phyloP scores from a whole-genome alignment of 2,888 invertebrate genomes.

The Sycophila texana region DNA sequence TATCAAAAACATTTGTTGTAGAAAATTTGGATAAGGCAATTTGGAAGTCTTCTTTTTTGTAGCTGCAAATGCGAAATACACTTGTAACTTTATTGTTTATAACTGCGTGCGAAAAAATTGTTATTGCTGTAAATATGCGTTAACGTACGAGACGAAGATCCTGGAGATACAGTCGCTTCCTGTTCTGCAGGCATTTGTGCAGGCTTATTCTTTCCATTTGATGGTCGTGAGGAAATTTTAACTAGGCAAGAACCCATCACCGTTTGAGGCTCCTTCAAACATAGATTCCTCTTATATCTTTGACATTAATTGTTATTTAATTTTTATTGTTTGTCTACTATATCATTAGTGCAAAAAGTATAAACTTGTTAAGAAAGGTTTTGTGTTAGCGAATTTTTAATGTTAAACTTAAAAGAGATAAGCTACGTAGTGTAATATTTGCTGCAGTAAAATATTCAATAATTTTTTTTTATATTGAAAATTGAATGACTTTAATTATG shows the following conservation, averaged over 20 bases:
- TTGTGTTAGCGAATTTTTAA: too few species aligned
- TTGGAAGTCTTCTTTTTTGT: constrained; percentile 28
- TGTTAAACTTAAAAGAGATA: too few species aligned
- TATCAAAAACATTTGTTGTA: constrained; percentile 10
- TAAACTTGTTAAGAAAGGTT: too few species aligned
- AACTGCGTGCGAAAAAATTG: neutral
- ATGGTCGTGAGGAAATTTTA: constrained; percentile 40
- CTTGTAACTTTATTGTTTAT: neutral
- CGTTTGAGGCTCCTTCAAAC: constrained; percentile 45
- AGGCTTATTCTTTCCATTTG: constrained; percentile 25
- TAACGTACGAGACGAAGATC: constrained; percentile 22
- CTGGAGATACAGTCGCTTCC: neutral
- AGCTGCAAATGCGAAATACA: constrained; percentile 14
- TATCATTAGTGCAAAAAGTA: neutral
- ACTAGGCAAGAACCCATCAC: constrained; percentile 43
- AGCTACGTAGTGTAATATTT: too few species aligned
- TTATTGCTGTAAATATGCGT: neutral
- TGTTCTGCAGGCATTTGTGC: constrained; percentile 25
- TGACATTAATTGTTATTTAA: constrained; percentile 7
- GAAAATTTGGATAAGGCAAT: constrained; percentile 25
- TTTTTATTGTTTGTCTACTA: neutral
- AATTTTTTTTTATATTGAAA: too few species aligned
- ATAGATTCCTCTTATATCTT: constrained; percentile 33
- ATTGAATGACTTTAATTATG: too few species aligned
- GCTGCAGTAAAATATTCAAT: too few species aligned